A percentile compares a stretch with the other conserved stretches of the same genome.
Evolutionary conservation across 2,113 vertebrate species (phyloP).

Genomic region (Podocnemis expansa): DNA sequence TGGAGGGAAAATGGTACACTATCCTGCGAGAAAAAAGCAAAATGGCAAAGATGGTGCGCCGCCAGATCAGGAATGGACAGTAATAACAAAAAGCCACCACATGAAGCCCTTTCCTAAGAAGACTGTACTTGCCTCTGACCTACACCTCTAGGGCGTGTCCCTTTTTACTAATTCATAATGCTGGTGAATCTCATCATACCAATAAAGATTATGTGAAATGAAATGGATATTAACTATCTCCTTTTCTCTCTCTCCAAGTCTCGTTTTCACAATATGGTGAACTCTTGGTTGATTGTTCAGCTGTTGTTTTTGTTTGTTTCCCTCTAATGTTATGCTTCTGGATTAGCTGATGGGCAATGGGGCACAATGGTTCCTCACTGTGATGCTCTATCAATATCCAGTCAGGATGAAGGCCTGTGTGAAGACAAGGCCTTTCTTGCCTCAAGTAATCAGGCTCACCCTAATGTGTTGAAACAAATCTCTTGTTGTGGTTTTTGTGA

Average conservation of each 20-base stretch:
- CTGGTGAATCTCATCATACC: slow-evolving; percentile 27
- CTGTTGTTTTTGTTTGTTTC: background rate
- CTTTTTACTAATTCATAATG: background rate
- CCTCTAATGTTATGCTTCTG: background rate
- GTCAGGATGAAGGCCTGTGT: background rate
- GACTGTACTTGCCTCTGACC: background rate
- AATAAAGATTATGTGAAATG: background rate
- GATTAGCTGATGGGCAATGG: background rate
- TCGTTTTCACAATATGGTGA: background rate
- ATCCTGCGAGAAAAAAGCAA: background rate
- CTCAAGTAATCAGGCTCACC: background rate
- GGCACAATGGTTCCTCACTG: accelerated
- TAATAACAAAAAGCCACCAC: slow-evolving; percentile 4
- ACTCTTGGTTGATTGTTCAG: accelerated
- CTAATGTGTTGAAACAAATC: background rate
- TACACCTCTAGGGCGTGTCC: slow-evolving; percentile 4
- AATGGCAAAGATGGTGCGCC: slow-evolving; percentile 32
- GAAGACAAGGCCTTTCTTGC: background rate
- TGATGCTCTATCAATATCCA: background rate
- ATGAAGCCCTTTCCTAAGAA: background rate
- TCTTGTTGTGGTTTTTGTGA: slow-evolving; percentile 16
- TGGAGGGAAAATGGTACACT: background rate
- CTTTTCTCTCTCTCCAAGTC: background rate
- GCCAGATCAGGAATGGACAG: background rate
- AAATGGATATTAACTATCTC: slow-evolving; percentile 27